Percentiles rank a stretch among this genome's conserved stretches.
Conservation (phyloP, 2,888 invertebrate genomes). For the Neoascia interrupta region DNA sequence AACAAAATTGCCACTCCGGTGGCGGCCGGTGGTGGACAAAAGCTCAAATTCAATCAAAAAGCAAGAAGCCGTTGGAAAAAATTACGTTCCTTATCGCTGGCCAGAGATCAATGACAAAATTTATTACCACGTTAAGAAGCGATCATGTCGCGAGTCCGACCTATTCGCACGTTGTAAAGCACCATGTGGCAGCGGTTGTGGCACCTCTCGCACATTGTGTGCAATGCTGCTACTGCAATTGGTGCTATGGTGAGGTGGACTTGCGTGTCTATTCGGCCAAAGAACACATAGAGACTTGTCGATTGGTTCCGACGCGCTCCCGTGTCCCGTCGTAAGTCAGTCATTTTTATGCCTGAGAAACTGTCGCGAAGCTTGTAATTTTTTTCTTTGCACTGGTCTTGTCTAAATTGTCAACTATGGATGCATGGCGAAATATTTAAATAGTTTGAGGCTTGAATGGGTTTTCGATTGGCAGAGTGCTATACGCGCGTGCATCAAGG, state of each 20-base stretch:
- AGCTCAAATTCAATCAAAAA: constrained; percentile 55
- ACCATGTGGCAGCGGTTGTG: constrained; percentile 63
- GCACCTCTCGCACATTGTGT: constrained; percentile 64
- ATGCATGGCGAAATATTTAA: constrained; percentile 54
- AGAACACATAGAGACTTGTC: constrained; percentile 42
- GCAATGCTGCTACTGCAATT: constrained; percentile 39
- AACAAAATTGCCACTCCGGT: constrained; percentile 4
- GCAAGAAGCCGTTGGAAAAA: constrained; percentile 4
- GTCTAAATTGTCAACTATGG: constrained; percentile 30
- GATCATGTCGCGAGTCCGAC: constrained; percentile 62
- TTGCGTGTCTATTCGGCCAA: constrained; percentile 63
- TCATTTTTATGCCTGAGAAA: constrained; percentile 65
- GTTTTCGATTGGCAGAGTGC: constrained; percentile 42
- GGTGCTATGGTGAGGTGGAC: constrained; percentile 9
- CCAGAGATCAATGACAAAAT: constrained; percentile 67
- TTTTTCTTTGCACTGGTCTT: constrained; percentile 21
- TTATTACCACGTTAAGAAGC: constrained; percentile 66
- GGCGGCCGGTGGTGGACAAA: constrained; percentile 9
- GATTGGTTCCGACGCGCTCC: not conserved
- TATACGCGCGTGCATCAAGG: constrained; percentile 51
- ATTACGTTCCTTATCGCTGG: constrained; percentile 46
- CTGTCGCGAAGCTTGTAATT: constrained; percentile 37
- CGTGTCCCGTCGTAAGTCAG: constrained; percentile 55
- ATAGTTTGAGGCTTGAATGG: constrained; percentile 47
- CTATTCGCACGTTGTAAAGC: constrained; percentile 69